Conservation (phyloP, 2,113 vertebrate genomes). For the Sciurus niger region DNA sequence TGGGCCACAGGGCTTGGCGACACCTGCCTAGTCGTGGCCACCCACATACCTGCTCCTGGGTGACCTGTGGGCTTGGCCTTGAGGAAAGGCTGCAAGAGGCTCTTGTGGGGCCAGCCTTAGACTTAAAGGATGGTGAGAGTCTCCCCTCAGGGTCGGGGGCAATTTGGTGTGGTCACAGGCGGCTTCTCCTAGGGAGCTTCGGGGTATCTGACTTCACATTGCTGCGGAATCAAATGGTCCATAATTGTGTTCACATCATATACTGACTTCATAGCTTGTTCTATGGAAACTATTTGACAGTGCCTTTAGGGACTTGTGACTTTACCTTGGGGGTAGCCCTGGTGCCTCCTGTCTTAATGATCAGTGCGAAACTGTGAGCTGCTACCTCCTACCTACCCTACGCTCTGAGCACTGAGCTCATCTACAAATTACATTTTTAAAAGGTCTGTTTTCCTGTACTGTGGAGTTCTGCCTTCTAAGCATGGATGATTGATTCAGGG, state of each 20-base stretch:
- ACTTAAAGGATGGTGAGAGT: background rate
- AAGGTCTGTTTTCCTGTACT: background rate
- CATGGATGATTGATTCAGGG: background rate
- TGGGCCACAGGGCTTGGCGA: background rate
- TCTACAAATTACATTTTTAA: background rate
- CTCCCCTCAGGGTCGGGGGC: background rate
- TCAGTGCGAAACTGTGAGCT: rapidly evolving
- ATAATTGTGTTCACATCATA: background rate
- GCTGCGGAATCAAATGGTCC: background rate
- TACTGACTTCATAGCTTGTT: background rate
- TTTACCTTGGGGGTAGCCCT: background rate
- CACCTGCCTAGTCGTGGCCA: background rate
- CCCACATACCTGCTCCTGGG: background rate
- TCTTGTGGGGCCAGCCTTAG: background rate
- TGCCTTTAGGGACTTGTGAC: background rate
- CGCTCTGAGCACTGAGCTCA: background rate
- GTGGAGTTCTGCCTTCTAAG: background rate
- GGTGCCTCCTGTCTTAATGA: background rate
- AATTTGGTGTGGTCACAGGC: background rate
- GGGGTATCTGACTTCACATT: background rate
- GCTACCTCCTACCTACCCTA: no score
- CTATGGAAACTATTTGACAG: background rate
- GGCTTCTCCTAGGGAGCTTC: background rate
- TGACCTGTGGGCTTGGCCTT: background rate
- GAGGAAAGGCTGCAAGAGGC: no score